Percentiles rank a stretch among this genome's conserved stretches.
Evolutionary conservation across 2,113 vertebrate genomes (phyloP).

Genomic region (Corapipo altera): DNA sequence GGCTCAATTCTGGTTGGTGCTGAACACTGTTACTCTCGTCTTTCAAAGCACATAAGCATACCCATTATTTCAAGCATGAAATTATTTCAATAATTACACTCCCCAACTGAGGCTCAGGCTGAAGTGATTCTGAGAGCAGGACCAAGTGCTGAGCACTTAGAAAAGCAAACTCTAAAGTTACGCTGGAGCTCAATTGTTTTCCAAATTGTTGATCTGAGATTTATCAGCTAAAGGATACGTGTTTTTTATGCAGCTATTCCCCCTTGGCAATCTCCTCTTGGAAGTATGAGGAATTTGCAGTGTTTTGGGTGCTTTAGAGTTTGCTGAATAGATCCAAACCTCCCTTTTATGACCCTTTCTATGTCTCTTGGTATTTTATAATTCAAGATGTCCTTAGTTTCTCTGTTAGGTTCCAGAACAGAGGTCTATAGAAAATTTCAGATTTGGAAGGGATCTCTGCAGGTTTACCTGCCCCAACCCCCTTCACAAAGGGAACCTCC

Average conservation of each 20-base stretch:
- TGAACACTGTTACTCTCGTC: neutral
- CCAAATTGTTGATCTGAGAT: neutral
- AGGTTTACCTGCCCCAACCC: neutral
- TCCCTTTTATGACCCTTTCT: neutral
- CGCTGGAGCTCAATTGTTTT: neutral
- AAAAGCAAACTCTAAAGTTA: neutral
- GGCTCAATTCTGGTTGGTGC: neutral
- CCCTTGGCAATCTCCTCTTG: neutral
- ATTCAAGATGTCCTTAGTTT: neutral
- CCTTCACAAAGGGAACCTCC: neutral
- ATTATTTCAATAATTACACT: neutral
- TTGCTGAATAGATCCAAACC: neutral
- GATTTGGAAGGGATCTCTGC: neutral
- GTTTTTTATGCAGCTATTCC: neutral
- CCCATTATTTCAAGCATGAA: neutral
- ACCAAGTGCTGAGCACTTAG: neutral
- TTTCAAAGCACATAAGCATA: neutral
- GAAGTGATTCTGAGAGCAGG: neutral
- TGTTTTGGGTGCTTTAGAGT: neutral
- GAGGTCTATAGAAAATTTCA: neutral
- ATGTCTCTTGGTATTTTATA: neutral
- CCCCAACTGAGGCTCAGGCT: neutral
- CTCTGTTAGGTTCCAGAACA: neutral
- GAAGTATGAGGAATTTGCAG: neutral
- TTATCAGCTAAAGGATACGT: neutral